phyloP scores from a whole-genome alignment of 2,888 invertebrate species.

The Mimas tiliae region DNA sequence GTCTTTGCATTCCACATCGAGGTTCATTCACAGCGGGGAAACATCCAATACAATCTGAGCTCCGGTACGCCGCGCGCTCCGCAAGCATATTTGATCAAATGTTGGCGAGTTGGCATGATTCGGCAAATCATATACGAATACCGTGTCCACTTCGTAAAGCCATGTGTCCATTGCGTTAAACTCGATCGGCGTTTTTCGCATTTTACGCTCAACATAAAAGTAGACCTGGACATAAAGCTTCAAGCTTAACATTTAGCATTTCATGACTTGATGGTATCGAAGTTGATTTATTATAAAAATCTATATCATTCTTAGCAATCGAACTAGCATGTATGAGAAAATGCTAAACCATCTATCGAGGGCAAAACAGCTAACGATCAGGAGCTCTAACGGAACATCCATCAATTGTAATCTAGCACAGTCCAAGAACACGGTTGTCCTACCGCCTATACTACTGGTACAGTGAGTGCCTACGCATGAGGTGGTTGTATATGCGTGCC shows the following conservation, averaged over 20 bases:
- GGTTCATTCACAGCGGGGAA: slow-evolving; percentile 71
- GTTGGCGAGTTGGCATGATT: slow-evolving; percentile 45
- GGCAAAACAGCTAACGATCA: slow-evolving; percentile 20
- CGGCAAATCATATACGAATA: slow-evolving; percentile 20
- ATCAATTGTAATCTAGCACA: neutral
- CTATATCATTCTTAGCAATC: slow-evolving; percentile 21
- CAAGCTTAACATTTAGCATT: slow-evolving; percentile 22
- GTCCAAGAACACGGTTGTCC: neutral
- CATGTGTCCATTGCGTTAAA: slow-evolving; percentile 8
- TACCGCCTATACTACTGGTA: slow-evolving; percentile 6
- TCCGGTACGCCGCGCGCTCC: slow-evolving; percentile 75
- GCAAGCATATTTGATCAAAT: slow-evolving; percentile 58
- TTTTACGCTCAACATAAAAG: neutral
- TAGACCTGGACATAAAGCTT: slow-evolving; percentile 10
- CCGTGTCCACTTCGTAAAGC: slow-evolving; percentile 9
- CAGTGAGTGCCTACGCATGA: slow-evolving; percentile 14
- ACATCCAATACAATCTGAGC: slow-evolving; percentile 70
- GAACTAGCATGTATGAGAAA: slow-evolving; percentile 11
- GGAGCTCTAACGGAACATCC: slow-evolving; percentile 12
- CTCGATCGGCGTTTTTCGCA: neutral
- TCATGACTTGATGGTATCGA: slow-evolving; percentile 21
- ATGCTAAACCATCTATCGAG: slow-evolving; percentile 2
- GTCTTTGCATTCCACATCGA: slow-evolving; percentile 79
- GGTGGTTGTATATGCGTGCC: slow-evolving; percentile 29
- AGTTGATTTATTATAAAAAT: slow-evolving; percentile 2